Evolutionary conservation across 2,888 invertebrate species (phyloP), one percentile per base, ranked within the genome.

Genomic region (Drosophila anomalata): DNA sequence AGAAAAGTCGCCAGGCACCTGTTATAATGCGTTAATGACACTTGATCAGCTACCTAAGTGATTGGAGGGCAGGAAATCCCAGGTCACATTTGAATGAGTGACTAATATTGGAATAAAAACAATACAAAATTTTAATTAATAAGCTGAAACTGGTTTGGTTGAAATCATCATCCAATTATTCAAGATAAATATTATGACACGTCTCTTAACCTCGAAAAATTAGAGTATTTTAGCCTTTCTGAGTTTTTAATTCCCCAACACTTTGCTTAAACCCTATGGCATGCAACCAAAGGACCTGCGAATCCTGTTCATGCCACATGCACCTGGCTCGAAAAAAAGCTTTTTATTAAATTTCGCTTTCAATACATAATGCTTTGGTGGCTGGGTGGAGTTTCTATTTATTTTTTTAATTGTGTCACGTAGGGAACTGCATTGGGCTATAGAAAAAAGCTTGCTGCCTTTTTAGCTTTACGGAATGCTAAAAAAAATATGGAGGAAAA

Each of bases 351-450:
- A 86, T 86, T 82, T 82, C 87, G 80, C 82, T 82, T 82, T 82
- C 84, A 83, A 83, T 87, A 77, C 73, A 63, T 72, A 78, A 71
- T 42, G 41, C 17, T 59, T 36, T 66, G 65, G 61, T 51, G 58
- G 63, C 48, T 51, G 59, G 52, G 60, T 29, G 33, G 62, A 44
- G 46, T 85, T 85, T 75, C 69, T 88, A 85, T 84, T 85, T 88
- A 88, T 78, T 81, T 84, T 86, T 84, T 87, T 87, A 84, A 84
- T 88, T 88, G 84, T 84, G 82, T 88, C 84, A 84, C 84, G 89
- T 84, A 80, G 89, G 74, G 76, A 88, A 83, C 84, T 77, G 73
- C 73, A 79, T 51, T 53, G 51, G 67, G 55, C 78, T 75, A 88
- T 86, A 75, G 81, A 82, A 86, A 88, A 61, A 75, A 72, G 39